Percentiles rank a stretch among this genome's conserved stretches.
Evolutionary conservation across 2,113 vertebrate genomes (phyloP).

Genomic region (Festucalex cinctus): DNA sequence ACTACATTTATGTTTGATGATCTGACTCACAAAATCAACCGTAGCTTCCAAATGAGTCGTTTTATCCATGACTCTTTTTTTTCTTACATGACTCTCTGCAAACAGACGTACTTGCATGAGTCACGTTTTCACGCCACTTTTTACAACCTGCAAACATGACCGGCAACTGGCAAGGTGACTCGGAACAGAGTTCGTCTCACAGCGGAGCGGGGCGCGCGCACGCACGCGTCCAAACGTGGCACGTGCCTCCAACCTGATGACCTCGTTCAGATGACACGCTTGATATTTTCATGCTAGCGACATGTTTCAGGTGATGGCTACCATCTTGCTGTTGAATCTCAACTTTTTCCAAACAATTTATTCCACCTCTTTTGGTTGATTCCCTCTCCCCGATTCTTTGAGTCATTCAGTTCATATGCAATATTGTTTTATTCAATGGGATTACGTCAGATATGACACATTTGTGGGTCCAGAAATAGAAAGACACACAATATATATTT

Average conservation of each 20-base stretch:
- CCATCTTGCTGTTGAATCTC: neutral
- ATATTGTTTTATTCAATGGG: neutral
- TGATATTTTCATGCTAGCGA: neutral
- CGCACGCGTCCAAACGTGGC: neutral
- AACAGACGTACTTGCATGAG: neutral
- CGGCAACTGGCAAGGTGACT: neutral
- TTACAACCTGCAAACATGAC: conserved; percentile 1
- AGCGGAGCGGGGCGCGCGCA: neutral
- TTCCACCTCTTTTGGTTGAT: too few relatives aligned
- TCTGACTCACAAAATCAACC: conserved; percentile 36
- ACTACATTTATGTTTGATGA: too few relatives aligned
- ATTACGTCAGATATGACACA: neutral
- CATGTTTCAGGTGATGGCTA: too few relatives aligned
- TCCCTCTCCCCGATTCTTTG: too few relatives aligned
- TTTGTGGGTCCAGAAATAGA: neutral
- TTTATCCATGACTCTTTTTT: neutral
- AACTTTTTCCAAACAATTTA: too few relatives aligned
- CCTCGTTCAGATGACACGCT: neutral
- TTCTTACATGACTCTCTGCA: neutral
- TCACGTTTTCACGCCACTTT: neutral
- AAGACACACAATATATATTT: conserved; percentile 1
- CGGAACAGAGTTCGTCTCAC: conserved; percentile 5
- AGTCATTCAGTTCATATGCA: too few relatives aligned
- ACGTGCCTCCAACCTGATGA: neutral
- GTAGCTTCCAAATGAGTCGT: neutral